Base-by-base conservation (phyloP, 2,797 vertebrate species). In the Cirrhinus mrigala region DNA sequence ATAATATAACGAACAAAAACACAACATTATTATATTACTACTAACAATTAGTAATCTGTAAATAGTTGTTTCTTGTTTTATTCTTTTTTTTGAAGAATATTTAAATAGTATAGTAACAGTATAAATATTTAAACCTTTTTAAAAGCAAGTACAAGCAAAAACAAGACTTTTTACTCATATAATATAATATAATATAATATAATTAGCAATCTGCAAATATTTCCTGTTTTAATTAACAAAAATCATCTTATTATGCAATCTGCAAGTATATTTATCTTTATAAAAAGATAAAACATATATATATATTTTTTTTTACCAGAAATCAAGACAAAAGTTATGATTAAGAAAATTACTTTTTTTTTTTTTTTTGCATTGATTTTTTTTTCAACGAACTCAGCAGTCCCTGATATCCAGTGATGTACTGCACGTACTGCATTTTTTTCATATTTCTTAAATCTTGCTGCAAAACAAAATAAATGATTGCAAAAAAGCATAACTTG, bases 141-240 rank as follows among this genome's bases (percentile, higher is more conserved):
- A n/a, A n/a, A n/a, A n/a, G n/a, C n/a, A n/a, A n/a, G n/a, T n/a
- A n/a, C n/a, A n/a, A n/a, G n/a, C n/a, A n/a, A n/a, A n/a, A n/a
- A n/a, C n/a, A n/a, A n/a, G n/a, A n/a, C n/a, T n/a, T n/a, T n/a
- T n/a, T n/a, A n/a, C n/a, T n/a, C n/a, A n/a, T n/a, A n/a, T n/a
- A 54, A 54, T 58, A 58, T 24, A 58, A 24, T 58, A 11, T 11
- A n/a, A 58, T 9, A 58, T 8, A 62, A 58, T 10, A 62, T 70
- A n/a, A 70, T 69, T 69, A 69, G 5, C 7, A 44, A 46, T n/a
- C 60, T 70, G 6, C 1, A 7, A 22, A 44, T 69, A 1, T 69
- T 12, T 69, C 66, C 37, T 69, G 66, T 69, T 69, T 37, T 22
- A 69, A 40, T 69, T 22, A 40, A 69, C 29, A 69, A 69, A 44